Evolutionary conservation across 1,140 invertebrate genomes (phyloP), one percentile per base, ranked within the genome.

Genomic region (Heterodera carotae): DNA sequence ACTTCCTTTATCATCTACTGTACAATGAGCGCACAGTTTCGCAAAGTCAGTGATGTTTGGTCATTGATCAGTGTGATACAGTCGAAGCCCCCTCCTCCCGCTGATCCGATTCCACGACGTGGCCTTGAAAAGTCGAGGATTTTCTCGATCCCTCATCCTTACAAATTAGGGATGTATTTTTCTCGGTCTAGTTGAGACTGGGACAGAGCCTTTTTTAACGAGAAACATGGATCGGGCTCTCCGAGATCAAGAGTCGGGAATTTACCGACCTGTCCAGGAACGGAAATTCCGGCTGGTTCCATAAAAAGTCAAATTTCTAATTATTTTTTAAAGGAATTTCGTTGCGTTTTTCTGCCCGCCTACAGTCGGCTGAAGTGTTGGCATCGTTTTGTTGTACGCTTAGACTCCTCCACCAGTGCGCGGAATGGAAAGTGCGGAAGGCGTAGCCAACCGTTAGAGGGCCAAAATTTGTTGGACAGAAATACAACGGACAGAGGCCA

Each of bases 1-100:
- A 84, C 82, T 2, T 80, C 84, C 8, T 87, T 87, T 76, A 80
- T 87, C 66, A 88, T 87, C 39, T 87, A 87, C 78, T 87, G 86
- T 67, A 76, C 78, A 25, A 87, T 87, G 85, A 84, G 82, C 78
- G 85, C 78, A 36, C 86, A 86, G 53, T 86, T 86, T 78, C 75
- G 85, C 79, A 83, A 81, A 69, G 85, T 87, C 69, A 82, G 80
- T 77, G 31, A 33, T 6, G 6, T 67, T 48, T n/a, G n/a, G n/a
- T n/a, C n/a, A n/a, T n/a, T n/a, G n/a, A n/a, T n/a, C n/a, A n/a
- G n/a, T n/a, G n/a, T n/a, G n/a, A n/a, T n/a, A n/a, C n/a, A n/a
- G n/a, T n/a, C n/a, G n/a, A n/a, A n/a, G n/a, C n/a, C n/a, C n/a
- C n/a, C n/a, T n/a, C n/a, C n/a, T n/a, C n/a, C n/a, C n/a, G n/a